phyloP scores from a whole-genome alignment of 2,797 vertebrate species.

The Melanogrammus aeglefinus region DNA sequence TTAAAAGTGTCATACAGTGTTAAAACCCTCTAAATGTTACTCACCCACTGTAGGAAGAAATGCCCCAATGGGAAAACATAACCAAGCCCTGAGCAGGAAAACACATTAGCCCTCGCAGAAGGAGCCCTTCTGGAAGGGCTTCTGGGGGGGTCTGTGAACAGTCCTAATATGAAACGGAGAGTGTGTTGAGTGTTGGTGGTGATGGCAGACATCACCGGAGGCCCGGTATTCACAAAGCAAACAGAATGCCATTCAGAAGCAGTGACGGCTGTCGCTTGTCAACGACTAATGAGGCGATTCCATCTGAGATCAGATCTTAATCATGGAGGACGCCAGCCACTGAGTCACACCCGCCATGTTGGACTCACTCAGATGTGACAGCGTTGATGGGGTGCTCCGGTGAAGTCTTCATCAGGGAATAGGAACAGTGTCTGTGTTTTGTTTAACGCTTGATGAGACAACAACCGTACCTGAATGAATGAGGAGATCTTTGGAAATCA shows the following conservation, averaged over 20 bases:
- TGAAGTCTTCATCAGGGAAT: neutral
- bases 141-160: neutral
- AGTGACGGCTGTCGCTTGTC: neutral
- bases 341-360: neutral
- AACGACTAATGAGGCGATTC: neutral
- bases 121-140: neutral
- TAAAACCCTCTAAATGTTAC: neutral
- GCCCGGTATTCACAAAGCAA: neutral
- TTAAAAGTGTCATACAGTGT: slow-evolving; percentile 28
- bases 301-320: neutral
- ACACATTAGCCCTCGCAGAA: no score
- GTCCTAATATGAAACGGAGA: neutral
- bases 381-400: neutral
- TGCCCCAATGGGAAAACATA: no score
- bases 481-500: neutral
- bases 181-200: neutral
- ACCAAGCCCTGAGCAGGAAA: no score
- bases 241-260: neutral
- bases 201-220: neutral
- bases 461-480: neutral
- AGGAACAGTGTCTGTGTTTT: neutral
- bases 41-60: neutral
- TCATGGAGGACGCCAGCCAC: neutral
- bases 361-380: neutral
- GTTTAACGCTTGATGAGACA: neutral